phyloP scores from a whole-genome alignment of 2,113 vertebrate species.

The Cisticola juncidis region DNA sequence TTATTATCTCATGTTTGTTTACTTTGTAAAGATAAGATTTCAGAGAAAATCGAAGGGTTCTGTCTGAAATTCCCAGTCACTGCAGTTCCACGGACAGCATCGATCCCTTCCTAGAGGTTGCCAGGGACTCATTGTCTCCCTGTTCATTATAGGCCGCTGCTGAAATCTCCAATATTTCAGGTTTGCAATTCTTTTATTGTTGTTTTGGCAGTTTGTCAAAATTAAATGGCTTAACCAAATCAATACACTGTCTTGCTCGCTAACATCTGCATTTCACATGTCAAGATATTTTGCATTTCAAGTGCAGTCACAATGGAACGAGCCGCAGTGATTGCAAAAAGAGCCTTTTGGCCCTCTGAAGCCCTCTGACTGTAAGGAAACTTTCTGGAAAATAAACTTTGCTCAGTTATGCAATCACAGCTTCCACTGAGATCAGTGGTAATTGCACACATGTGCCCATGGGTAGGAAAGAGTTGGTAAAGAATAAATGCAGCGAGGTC shows the following conservation, averaged over 20 bases:
- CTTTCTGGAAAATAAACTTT: not conserved
- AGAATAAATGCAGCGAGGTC: not conserved
- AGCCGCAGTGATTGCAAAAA: not conserved
- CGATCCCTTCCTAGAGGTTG: constrained; percentile 61
- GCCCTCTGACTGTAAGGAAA: not conserved
- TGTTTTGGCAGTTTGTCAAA: constrained; percentile 63
- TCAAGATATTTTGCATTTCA: not conserved
- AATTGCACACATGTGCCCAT: not conserved
- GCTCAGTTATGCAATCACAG: not conserved
- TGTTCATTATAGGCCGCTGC: constrained; percentile 35
- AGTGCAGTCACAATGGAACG: not conserved
- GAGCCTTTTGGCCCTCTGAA: not conserved
- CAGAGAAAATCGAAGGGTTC: constrained; percentile 64
- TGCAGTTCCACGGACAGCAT: constrained; percentile 60
- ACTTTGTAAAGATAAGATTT: constrained; percentile 72
- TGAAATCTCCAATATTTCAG: constrained; percentile 48
- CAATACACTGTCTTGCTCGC: not conserved
- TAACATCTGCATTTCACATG: constrained; percentile 29
- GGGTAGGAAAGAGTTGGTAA: not conserved
- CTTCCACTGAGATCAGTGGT: not conserved
- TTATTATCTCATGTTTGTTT: constrained; percentile 67
- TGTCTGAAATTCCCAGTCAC: constrained; percentile 62
- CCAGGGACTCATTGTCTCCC: constrained; percentile 30
- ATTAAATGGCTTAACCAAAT: constrained; percentile 54
- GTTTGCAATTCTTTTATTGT: constrained; percentile 43